Percentiles rank a stretch among this genome's conserved stretches.
These are phyloP conservation scores for Leuciscus waleckii DNA, from an alignment of 2,797 vertebrate genomes.

Conservation along the genomic window DNA sequence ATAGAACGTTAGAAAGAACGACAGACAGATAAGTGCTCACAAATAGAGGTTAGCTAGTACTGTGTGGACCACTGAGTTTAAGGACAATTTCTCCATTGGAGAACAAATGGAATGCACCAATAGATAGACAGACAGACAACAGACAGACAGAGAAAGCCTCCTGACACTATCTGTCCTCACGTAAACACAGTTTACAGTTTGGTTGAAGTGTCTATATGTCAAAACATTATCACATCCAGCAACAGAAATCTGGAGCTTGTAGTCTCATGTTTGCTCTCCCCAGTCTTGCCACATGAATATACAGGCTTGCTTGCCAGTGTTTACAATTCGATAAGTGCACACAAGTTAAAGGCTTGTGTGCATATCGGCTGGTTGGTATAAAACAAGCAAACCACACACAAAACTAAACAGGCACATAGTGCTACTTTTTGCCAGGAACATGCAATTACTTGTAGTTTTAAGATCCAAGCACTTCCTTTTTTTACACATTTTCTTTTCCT, in stretches of 20 bases:
- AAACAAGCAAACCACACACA: conserved; percentile 64
- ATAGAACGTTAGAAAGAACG: neutral
- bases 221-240: conserved; percentile 43
- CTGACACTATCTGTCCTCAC: neutral
- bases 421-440: conserved; percentile 57
- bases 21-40: too few species aligned
- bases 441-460: conserved; percentile 68
- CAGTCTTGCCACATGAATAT: conserved; percentile 53
- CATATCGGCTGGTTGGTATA: conserved; percentile 64
- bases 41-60: too few species aligned
- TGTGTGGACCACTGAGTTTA: too few species aligned
- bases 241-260: conserved; percentile 37
- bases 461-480: conserved; percentile 59
- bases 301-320: conserved; percentile 53
- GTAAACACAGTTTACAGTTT: conserved; percentile 16
- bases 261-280: conserved; percentile 49
- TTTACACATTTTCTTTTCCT: conserved; percentile 61
- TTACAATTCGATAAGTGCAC: conserved; percentile 66
- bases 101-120: neutral
- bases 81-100: neutral
- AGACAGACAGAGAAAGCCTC: neutral
- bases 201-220: conserved; percentile 26
- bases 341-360: conserved; percentile 62
- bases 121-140: neutral
- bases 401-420: conserved; percentile 52